Evolutionary conservation across 2,888 invertebrate genomes (phyloP), one percentile per base, ranked within the genome.

Genomic region (Hypomecis punctinalis): DNA sequence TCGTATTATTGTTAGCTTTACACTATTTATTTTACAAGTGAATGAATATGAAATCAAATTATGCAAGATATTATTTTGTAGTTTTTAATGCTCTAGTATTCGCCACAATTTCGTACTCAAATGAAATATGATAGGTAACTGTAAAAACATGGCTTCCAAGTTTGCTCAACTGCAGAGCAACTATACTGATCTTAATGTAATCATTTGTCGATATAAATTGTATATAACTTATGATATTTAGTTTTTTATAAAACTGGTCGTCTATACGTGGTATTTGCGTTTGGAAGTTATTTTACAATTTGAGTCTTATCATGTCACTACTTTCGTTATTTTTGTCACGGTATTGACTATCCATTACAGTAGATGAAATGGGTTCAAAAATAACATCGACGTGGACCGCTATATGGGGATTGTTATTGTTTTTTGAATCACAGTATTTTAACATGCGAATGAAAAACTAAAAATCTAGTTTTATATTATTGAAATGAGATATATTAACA

Each of bases 111-210:
- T 56, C 8, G 7, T 51, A 45, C 23, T 57, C 5, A 56, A 36
- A 52, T 46, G 11, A 40, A 37, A 52, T 60, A 42, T 37, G 7
- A 42, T 52, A 47, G 7, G 11, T 48, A 37, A 35, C 39, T 48
- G 39, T 56, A 11, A 68, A 70, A 68, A 71, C 23, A 80, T 77
- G 83, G 85, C 87, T 89, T 89, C 88, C 88, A 87, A 76, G 71
- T 76, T 78, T 82, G 85, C 85, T 85, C 82, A 85, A 86, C 82
- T 68, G 51, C 40, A 67, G 63, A 48, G 68, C 66, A 62, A 63
- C 55, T 49, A 58, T 49, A 54, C 61, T 60, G 69, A 67, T 63
- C 63, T 62, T 66, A 39, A 37, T 62, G 11, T 66, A 63, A 66
- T 55, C 45, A 42, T 37, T 63, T 61, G 65, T 66, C 51, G 52